Percentiles rank a stretch among this genome's conserved stretches.
Evolutionary conservation across 2,797 vertebrate genomes (phyloP).

Genomic region (Galaxias olidus): DNA sequence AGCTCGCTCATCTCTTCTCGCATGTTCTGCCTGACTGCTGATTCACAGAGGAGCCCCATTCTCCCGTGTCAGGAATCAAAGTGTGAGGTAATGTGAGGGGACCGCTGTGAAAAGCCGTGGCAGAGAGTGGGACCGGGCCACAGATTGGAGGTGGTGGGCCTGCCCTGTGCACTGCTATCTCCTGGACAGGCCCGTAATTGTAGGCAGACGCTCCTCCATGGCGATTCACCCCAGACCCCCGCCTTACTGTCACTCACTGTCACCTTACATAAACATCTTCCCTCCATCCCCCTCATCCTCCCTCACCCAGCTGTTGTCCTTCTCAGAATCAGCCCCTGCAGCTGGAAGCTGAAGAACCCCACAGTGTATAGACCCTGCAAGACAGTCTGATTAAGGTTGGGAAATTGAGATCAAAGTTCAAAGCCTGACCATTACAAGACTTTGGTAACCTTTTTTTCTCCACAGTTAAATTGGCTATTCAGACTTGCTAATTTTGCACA

Average conservation of each 20-base stretch:
- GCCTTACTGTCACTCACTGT: slow-evolving; percentile 53
- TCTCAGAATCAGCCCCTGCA: slow-evolving; percentile 1
- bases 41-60: slow-evolving; percentile 39
- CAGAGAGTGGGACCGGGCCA: slow-evolving; percentile 15
- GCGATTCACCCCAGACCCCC: slow-evolving; percentile 19
- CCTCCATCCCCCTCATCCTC: slow-evolving; percentile 7
- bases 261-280: slow-evolving; percentile 41
- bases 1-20: slow-evolving; percentile 39
- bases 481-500: slow-evolving; percentile 12
- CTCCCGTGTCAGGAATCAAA: slow-evolving; percentile 45
- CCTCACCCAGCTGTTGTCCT: slow-evolving; percentile 15
- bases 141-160: slow-evolving; percentile 44
- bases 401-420: slow-evolving; percentile 39
- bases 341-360: neutral
- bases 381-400: neutral
- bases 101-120: slow-evolving; percentile 33
- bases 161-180: slow-evolving; percentile 24
- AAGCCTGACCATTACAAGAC: slow-evolving; percentile 5
- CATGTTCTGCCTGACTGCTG: slow-evolving; percentile 56
- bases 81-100: slow-evolving; percentile 53
- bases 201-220: slow-evolving; percentile 29
- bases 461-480: slow-evolving; percentile 24
- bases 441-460: slow-evolving; percentile 33
- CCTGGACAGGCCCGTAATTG: slow-evolving; percentile 60
- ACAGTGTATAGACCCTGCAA: neutral